Evolutionary conservation across 1,140 invertebrate species (phyloP), one percentile per base, ranked within the genome.

Genomic region (Andricus grossulariae): DNA sequence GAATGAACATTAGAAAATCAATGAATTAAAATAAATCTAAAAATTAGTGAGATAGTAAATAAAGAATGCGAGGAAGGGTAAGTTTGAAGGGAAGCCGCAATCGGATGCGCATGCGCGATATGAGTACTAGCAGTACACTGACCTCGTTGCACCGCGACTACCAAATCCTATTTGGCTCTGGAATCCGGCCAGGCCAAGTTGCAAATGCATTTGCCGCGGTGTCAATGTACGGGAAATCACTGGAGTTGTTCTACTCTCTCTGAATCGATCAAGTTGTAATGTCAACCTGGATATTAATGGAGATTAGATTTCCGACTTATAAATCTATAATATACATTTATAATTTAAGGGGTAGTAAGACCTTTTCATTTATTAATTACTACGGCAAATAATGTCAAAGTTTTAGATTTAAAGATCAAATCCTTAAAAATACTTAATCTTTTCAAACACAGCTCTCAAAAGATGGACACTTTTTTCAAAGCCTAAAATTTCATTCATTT

Each of bases 151-250:
- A 81, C 75, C 78, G 80, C 50, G 77, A 84, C 85, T 87, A 84
- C 82, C 80, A 70, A 80, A 82, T 84, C 72, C 75, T 74, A 82
- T 80, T 76, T 57, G 81, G 39, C 11, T 52, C 76, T 88, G 87
- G 86, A 85, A 80, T 71, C 18, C 25, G 75, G 86, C 86, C 87
- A 88, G 82, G 72, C 76, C 57, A 81, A 82, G 80, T 86, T 83
- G 73, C 77, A 82, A 83, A 79, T 80, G 78, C 71, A 81, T 85
- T 82, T 81, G 71, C 71, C 82, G 60, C 75, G 71, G 73, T 76
- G 85, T 86, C 86, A 86, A 87, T 77, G 86, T 81, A 87, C 83
- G 82, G 80, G 72, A 75, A 85, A 79, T 80, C 32, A 66, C 74
- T 71, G 60, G 73, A 76, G n/a, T 54, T 19, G 25, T 66, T 21